phyloP scores from a whole-genome alignment of 2,797 vertebrate genomes.

The Paguma larvata region DNA sequence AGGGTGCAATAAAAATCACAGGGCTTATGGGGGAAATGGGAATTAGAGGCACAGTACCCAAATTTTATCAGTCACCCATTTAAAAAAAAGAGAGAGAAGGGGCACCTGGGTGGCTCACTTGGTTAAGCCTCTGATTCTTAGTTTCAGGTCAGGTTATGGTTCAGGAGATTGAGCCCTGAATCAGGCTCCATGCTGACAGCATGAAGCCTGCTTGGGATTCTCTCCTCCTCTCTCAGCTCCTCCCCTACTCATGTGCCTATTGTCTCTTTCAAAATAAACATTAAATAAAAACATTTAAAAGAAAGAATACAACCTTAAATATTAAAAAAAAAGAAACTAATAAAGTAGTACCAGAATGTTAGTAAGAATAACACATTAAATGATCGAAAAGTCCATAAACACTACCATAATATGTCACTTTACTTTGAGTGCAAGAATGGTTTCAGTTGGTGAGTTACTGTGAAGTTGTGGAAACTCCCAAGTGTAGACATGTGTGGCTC shows the following conservation, averaged over 20 bases:
- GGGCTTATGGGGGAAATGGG: background rate
- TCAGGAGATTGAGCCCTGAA: no score
- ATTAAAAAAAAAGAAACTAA: background rate
- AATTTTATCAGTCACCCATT: background rate
- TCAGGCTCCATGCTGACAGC: no score
- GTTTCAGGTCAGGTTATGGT: no score
- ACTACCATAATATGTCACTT: background rate
- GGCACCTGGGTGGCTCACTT: no score
- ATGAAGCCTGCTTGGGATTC: no score
- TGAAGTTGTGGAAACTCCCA: background rate
- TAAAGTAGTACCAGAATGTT: background rate
- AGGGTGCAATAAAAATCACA: background rate
- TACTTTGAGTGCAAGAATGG: background rate
- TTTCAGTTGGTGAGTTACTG: background rate
- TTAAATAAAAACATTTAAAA: background rate
- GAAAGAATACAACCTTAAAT: no score
- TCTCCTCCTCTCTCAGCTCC: no score
- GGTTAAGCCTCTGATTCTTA: no score
- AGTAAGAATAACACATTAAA: background rate
- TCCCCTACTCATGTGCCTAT: no score
- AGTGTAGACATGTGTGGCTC: background rate
- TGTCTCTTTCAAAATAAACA: no score
- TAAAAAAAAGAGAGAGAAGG: background rate
- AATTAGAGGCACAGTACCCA: background rate
- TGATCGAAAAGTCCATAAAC: background rate